Percentiles rank a stretch among this genome's conserved stretches.
These are phyloP conservation scores for Agrilus mali DNA, from an alignment of 2,888 invertebrate genomes.

Conservation along the genomic window DNA sequence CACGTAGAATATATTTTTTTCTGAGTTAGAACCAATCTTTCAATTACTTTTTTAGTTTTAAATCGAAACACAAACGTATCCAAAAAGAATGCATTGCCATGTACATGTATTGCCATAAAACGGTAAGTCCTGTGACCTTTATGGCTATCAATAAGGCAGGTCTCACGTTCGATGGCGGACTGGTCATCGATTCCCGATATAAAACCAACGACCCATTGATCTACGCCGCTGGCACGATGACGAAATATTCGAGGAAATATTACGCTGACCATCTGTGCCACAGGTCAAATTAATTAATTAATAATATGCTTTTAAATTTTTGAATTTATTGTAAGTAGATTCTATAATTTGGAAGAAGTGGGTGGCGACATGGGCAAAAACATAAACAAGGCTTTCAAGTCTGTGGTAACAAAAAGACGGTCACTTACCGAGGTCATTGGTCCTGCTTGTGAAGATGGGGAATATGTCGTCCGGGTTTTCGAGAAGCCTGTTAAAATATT, in stretches of 20 bases:
- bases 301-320: constrained; percentile 25
- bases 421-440: neutral
- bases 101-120: constrained; percentile 24
- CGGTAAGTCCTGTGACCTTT: constrained; percentile 21
- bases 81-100: constrained; percentile 23
- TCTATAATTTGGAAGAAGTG: constrained; percentile 7
- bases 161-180: constrained; percentile 45
- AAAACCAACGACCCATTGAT: constrained; percentile 46
- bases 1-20: constrained; percentile 13
- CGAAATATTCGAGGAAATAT: constrained; percentile 42
- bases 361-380: constrained; percentile 3
- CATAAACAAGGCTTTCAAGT: neutral
- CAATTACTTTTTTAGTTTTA: constrained; percentile 22
- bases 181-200: constrained; percentile 43
- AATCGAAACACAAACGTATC: constrained; percentile 16
- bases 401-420: too few relatives aligned
- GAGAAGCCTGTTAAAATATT: constrained; percentile 16
- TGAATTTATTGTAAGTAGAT: too few relatives aligned
- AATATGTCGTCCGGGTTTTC: neutral
- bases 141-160: constrained; percentile 36
- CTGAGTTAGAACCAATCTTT: constrained; percentile 6
- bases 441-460: neutral
- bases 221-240: constrained; percentile 45
- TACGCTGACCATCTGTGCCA: constrained; percentile 36
- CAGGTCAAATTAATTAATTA: too few relatives aligned